Evolutionary conservation across 2,113 vertebrate species (phyloP), one percentile per base, ranked within the genome.

Genomic region (Polyodon spathula): DNA sequence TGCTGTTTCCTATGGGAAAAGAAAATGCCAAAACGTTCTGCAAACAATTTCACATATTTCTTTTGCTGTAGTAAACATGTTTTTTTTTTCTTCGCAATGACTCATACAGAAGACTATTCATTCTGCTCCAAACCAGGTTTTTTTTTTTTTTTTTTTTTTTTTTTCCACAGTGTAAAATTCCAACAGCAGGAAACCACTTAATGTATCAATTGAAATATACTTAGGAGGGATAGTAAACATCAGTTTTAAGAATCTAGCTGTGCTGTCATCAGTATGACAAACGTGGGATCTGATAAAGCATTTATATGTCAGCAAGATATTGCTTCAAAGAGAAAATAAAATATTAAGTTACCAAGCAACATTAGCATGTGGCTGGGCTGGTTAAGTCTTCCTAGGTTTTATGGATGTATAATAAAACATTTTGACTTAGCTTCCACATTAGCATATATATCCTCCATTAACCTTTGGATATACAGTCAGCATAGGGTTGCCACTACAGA

Each of bases 401-500:
- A 16, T 44, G 56, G 40, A n/a, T 17, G 17, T 39, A 42, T 14
- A 15, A 17, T 62, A 56, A 62, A 62, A 56, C 41, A 37, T 48
- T 12, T 6, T 37, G 5, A 40, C 6, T 39, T 40, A 11, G 39
- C 39, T 61, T 11, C 59, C 38, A 38, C 38, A 6, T 16, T 55
- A 40, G 40, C 37, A 11, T 44, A 53, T 2, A 60, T 60, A 51
- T 38, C n/a, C 56, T 37, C 9, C 10, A 15, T 53, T 4, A 37
- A 43, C 14, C 42, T 17, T 16, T 46, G 17, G 27, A 27, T 27
- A 27, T 27, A 27, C 27, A 27, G 27, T 27, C 27, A 27, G 27
- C 27, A 27, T 27, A 27, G 27, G 27, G 27, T 27, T 37, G 48
- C 15, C 11, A 12, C 15, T 11, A 52, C 17, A 14, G n/a, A 40